Conservation (phyloP, 2,888 invertebrate species). For the Rhyacophila evoluta region DNA sequence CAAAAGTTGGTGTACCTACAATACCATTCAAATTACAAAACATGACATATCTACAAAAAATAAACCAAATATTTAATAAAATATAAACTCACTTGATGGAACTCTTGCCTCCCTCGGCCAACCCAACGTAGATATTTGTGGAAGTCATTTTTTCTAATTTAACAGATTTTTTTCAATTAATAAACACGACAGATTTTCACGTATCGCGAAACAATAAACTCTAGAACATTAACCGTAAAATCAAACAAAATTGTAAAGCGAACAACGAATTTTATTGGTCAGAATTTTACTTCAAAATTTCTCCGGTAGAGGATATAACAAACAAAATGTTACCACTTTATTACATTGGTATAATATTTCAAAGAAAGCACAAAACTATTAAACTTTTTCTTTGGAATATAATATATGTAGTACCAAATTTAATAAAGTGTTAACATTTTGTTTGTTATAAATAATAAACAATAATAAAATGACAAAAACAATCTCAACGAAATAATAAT, state of each 20-base stretch:
- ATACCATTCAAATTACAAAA: no score
- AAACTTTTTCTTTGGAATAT: no score
- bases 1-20: background rate
- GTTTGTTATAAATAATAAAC: no score
- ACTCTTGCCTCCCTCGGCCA: constrained; percentile 72
- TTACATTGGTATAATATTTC: no score
- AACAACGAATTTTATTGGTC: constrained; percentile 46
- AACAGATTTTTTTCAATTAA: constrained; percentile 30
- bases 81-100: constrained; percentile 72
- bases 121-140: constrained; percentile 72
- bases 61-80: no score
- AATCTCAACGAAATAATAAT: no score
- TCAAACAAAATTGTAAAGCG: constrained; percentile 47
- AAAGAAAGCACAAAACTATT: no score
- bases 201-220: constrained; percentile 41
- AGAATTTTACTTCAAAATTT: constrained; percentile 41
- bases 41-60: no score
- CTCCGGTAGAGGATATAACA: constrained; percentile 45
- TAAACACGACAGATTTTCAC: constrained; percentile 37
- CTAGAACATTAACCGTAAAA: constrained; percentile 40
- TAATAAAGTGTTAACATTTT: no score
- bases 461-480: no score
- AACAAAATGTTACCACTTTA: constrained; percentile 33
- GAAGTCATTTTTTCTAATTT: constrained; percentile 70
- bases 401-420: no score